These are phyloP conservation scores for Sebastes umbrosus DNA, from an alignment of 2,797 vertebrate species.

Conservation along the genomic window DNA sequence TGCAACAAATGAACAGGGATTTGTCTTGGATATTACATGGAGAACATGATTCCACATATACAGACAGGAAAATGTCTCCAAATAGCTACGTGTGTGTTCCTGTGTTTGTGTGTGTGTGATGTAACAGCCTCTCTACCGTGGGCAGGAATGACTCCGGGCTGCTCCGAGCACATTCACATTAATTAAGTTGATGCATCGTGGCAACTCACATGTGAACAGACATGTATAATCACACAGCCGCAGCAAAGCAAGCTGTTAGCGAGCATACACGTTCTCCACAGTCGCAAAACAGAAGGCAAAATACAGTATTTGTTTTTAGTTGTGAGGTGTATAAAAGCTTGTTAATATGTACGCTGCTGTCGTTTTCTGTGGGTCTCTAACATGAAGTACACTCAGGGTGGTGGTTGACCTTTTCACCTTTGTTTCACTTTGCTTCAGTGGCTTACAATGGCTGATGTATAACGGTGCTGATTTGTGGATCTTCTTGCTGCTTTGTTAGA, in stretches of 20 bases:
- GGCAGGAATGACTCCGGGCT: slow-evolving; percentile 71
- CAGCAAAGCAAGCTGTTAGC: slow-evolving; percentile 61
- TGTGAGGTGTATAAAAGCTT: background rate
- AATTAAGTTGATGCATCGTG: slow-evolving; percentile 75
- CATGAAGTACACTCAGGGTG: slow-evolving; percentile 2
- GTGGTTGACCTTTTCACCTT: slow-evolving; percentile 36
- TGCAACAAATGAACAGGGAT: slow-evolving; percentile 5
- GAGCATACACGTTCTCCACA: slow-evolving; percentile 4
- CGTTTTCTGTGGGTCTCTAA: background rate
- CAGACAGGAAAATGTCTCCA: slow-evolving; percentile 22
- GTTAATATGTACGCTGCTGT: background rate
- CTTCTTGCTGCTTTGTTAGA: background rate
- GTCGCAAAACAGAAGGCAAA: background rate
- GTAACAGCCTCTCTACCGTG: slow-evolving; percentile 65
- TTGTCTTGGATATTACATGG: slow-evolving; percentile 2
- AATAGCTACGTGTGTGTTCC: slow-evolving; percentile 10
- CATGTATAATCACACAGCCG: slow-evolving; percentile 63
- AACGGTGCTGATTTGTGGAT: background rate
- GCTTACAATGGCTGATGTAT: background rate
- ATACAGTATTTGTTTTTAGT: background rate
- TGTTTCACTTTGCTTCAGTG: slow-evolving; percentile 32
- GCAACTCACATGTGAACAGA: slow-evolving; percentile 73
- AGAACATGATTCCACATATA: slow-evolving; percentile 2
- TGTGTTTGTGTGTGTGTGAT: slow-evolving; percentile 59
- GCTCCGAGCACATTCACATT: slow-evolving; percentile 70